Base-by-base conservation (phyloP, 2,113 vertebrate genomes). In the Buteo buteo region DNA sequence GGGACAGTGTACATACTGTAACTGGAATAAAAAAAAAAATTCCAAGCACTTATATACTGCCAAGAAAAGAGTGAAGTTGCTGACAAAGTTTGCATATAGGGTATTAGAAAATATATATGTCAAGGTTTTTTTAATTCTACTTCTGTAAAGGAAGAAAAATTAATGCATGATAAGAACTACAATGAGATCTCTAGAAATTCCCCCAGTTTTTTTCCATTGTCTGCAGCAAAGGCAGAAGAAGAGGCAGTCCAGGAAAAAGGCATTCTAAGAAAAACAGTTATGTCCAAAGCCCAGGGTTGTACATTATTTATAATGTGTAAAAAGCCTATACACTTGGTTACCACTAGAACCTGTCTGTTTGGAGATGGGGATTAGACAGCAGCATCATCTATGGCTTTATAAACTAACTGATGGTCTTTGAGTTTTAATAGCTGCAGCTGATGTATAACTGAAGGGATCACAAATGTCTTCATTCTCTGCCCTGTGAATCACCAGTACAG, bases 361-460 rank as follows among this genome's bases (percentile, higher is more conserved):
- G 36, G 58, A 64, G 74, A 64, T 59, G 20, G 26, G 50, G 82
- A 77, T 57, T 81, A 83, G 38, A 57, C 28, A 96, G 70, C 8
- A 65, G 19, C 82, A 77, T 32, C 69, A 44, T 83, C 70, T 73
- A 18, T 79, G 32, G 77, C 82, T 78, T 74, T 86, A 70, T 61
- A 44, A 88, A 72, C 21, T 88, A 67, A 81, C 20, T 86, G 72
- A 59, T 93, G 65, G 34, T 34, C 58, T 73, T 82, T 55, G 50
- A 69, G 84, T 87, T 96, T 95, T 54, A 93, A 85, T 72, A 80
- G 65, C 57, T 93, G 40, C 16, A 88, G 58, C n/a, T 72, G 78
- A 84, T 72, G 34, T n/a, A 42, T 62, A 94, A 86, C 86, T 77
- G 64, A 94, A 72, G 10, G 40, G 34, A 72, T 82, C 73, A 91